Conservation (phyloP, 2,113 vertebrate genomes). For the Crotophaga sulcirostris region DNA sequence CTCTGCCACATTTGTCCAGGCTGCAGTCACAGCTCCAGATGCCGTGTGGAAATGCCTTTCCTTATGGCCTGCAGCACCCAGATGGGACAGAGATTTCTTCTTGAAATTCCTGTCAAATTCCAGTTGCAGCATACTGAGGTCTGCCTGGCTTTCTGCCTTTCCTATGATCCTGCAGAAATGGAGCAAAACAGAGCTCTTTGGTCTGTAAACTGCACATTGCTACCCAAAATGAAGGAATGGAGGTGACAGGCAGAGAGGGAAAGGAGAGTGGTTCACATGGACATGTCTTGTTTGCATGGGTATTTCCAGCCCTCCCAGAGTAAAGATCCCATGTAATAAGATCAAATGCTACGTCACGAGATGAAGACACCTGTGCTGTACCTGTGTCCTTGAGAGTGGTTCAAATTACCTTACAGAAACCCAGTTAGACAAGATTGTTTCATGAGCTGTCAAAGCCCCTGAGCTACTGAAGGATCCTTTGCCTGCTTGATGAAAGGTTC, state of each 20-base stretch:
- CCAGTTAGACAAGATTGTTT: not conserved
- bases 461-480: not conserved
- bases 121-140: not conserved
- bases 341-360: not conserved
- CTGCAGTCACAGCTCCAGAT: not conserved
- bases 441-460: not conserved
- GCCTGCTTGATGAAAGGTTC: not conserved
- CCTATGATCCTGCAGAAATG: not conserved
- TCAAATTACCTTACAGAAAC: not conserved
- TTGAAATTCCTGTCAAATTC: not conserved
- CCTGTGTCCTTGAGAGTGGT: not conserved
- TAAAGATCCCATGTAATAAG: not conserved
- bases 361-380: not conserved
- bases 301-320: not conserved
- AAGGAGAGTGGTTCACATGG: rapidly evolving
- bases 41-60: not conserved
- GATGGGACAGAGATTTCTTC: not conserved
- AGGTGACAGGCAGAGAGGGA: not conserved
- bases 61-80: not conserved
- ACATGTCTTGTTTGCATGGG: not conserved
- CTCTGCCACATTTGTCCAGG: not conserved
- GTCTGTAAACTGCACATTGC: not conserved
- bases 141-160: not conserved
- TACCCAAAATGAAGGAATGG: not conserved
- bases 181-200: not conserved